These are phyloP conservation scores for Diploptera punctata DNA, from an alignment of 2,888 invertebrate genomes.

Conservation along the genomic window DNA sequence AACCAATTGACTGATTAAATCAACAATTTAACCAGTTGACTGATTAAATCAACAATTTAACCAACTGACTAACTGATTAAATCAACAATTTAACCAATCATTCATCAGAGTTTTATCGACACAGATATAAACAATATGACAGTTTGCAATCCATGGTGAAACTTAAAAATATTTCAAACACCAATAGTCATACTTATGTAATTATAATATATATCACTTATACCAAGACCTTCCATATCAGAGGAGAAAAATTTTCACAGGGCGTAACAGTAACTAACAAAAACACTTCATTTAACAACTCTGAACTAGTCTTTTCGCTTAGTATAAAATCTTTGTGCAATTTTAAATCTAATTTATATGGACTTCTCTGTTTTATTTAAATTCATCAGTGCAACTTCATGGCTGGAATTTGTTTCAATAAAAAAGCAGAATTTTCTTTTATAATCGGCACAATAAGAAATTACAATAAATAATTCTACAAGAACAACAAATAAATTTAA, in stretches of 20 bases:
- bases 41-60: conserved; percentile 6
- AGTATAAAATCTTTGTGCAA: conserved; percentile 28
- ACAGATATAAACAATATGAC: not conserved
- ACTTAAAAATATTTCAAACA: conserved; percentile 11
- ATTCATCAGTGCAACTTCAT: conserved; percentile 12
- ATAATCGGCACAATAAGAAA: too few relatives aligned
- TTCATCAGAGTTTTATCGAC: not conserved
- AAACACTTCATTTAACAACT: conserved; percentile 1
- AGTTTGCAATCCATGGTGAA: not conserved
- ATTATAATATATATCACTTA: conserved; percentile 21
- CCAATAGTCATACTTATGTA: conserved; percentile 18
- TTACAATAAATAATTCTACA: too few relatives aligned
- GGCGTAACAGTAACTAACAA: not conserved
- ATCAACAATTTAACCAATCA: conserved; percentile 3
- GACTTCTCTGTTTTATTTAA: conserved; percentile 10
- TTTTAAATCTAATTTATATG: not conserved
- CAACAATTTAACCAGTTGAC: not conserved
- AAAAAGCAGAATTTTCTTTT: not conserved
- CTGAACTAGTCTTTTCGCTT: not conserved
- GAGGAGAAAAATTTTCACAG: conserved; percentile 14
- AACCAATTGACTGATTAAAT: too few relatives aligned
- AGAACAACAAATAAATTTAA: too few relatives aligned
- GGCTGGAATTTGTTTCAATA: not conserved
- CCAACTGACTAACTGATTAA: too few relatives aligned
- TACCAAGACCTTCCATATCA: not conserved